Evolutionary conservation across 1,140 invertebrate genomes (phyloP), one percentile per base, ranked within the genome.

Genomic region (Campoletis sonorensis): DNA sequence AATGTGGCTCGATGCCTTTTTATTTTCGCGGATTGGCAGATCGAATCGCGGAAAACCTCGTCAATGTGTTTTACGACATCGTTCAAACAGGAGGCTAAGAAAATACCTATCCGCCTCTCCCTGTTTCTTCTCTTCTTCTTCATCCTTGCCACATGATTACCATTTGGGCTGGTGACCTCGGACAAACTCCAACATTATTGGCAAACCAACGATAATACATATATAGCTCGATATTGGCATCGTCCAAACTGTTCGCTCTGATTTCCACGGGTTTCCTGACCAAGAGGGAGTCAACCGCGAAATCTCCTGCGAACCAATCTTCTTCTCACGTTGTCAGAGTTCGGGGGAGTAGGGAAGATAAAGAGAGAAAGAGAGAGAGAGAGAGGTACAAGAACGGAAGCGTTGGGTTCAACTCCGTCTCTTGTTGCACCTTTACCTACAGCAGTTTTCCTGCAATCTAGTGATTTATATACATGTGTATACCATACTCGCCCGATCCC

Each of bases 211-310:
- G 68, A 71, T 33, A 40, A 5, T 58, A 64, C 23, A 64, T 64
- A 64, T 64, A 64, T 23, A 64, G n/a, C 4, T 64, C 18, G 2
- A 64, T n/a, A 64, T 64, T 64, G 54, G 54, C 21, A 10, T 58
- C 54, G 4, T 23, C 54, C 18, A 58, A 58, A 58, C 54, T 45
- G 40, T 45, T 5, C 16, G 3, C 68, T n/a, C 68, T 71, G 68
- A 71, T 71, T 71, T 71, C 68, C 33, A 16, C 33, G 30, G 18
- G 68, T 71, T 71, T 71, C 68, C 68, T 71, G 68, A 71, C 33
- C 68, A 71, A 13, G 61, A 26, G 61, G 21, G 23, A 26, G 10
- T 64, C 61, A 2, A 64, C 3, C 61, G 11, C 61, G 11, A 73
- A 73, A 40, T 2, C 5, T 23, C 40, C 18, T 73, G 18, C 30